Evolutionary conservation across 2,888 invertebrate species (phyloP).

Genomic region (Diadegma fenestrale): DNA sequence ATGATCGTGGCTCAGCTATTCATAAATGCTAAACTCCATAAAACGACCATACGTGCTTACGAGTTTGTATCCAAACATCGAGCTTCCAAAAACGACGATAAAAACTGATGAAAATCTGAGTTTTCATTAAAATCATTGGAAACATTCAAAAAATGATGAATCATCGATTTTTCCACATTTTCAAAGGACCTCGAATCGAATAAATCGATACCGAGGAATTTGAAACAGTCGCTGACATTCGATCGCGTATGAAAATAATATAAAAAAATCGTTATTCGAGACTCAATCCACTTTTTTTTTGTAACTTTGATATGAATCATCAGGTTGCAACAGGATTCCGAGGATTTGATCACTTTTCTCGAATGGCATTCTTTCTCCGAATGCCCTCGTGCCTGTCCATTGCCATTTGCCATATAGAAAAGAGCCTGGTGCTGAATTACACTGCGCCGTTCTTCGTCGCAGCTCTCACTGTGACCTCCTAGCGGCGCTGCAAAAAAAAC

Average conservation of each 20-base stretch:
- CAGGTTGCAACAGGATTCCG: not conserved
- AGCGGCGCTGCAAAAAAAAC: constrained; percentile 51
- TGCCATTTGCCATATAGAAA: constrained; percentile 22
- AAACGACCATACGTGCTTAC: constrained; percentile 32
- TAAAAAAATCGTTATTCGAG: not conserved
- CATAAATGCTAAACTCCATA: constrained; percentile 43
- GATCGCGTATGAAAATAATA: not conserved
- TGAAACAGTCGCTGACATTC: not conserved
- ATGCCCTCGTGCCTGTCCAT: not conserved
- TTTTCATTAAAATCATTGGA: not conserved
- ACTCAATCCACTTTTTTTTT: not conserved
- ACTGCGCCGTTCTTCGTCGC: constrained; percentile 33
- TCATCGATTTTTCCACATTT: not conserved
- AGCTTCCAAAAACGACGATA: not conserved
- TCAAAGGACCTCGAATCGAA: not conserved
- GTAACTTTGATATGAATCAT: not conserved
- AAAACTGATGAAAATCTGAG: not conserved
- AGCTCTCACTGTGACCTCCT: constrained; percentile 28
- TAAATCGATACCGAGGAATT: not conserved
- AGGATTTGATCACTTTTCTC: constrained; percentile 13
- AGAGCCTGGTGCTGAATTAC: constrained; percentile 14
- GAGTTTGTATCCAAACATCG: not conserved
- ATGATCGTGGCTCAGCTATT: constrained; percentile 67
- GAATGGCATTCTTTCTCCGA: constrained; percentile 20
- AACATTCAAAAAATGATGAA: not conserved